Base-by-base conservation (phyloP, 30 jellyfish, hydroid and myxozoan genomes). In the Catostylus mosaicus region DNA sequence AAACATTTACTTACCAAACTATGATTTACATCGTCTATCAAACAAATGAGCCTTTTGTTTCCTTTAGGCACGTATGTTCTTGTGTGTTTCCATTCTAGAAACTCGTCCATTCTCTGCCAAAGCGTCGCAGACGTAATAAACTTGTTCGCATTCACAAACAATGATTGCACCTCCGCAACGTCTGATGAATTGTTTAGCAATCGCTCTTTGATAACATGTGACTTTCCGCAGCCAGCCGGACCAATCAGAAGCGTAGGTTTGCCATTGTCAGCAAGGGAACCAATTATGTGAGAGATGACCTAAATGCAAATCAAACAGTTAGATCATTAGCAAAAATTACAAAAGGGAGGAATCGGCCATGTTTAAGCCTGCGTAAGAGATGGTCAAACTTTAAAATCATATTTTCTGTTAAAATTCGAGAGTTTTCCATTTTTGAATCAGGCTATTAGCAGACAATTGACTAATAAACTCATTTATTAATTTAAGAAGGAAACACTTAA, bases 1-100 rank as follows among this genome's bases (percentile, higher is more conserved):
- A n/a, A n/a, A n/a, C n/a, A n/a, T n/a, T n/a, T n/a, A 16, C 63
- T 4, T 50, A 84, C 94, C 43, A 20, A 8, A 69, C 94, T 33
- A 63, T 84, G 88, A 66, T 82, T 80, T 31, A 89, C 30, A 46
- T 89, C 94, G 43, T 89, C 94, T 14, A 89, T 80, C 71, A 82
- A 69, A 50, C 97, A 89, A 35, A 89, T 78, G 7, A 89, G 90
- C 62, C 69, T 89, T 56, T 89, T 89, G 83, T 89, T 89, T 27
- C 94, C 91, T 14, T 78, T 83, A 10, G 97, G 97, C 46, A 78
- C 92, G 56, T 73, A 89, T 23, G 78, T 67, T 26, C 54, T 51
- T 6, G 97, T 78, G 65, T 89, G 94, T 45, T 89, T 89, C 97
- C 97, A 89, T 84, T 89, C 94, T 4, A 89, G 80, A 51, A 62